Evolutionary conservation across 2,888 invertebrate species (phyloP).

Genomic region (Philaethria dido): DNA sequence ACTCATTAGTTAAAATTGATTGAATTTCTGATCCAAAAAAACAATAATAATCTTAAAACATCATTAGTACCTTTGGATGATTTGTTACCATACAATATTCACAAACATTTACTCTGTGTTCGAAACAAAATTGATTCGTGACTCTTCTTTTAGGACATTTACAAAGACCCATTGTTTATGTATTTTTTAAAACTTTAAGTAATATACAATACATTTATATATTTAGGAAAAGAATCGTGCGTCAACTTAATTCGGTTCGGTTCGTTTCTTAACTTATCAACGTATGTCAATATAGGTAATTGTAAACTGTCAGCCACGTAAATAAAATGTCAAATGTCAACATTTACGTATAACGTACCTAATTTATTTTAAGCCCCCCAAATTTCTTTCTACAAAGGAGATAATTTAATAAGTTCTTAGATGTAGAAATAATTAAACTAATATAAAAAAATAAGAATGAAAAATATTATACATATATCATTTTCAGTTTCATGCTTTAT

Average conservation of each 20-base stretch:
- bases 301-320: constrained; percentile 49
- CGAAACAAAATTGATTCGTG: constrained; percentile 99
- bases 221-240: neutral
- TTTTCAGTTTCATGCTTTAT: too few relatives aligned
- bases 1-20: constrained; percentile 4
- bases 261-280: too few relatives aligned
- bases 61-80: constrained; percentile 92
- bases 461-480: too few relatives aligned
- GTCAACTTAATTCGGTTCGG: too few relatives aligned
- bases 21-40: neutral
- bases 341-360: too few relatives aligned
- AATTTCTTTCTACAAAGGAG: too few relatives aligned
- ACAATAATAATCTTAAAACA: constrained; percentile 4
- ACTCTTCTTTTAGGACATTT: constrained; percentile 99
- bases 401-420: too few relatives aligned
- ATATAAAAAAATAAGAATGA: too few relatives aligned
- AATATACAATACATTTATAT: constrained; percentile 33
- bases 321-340: constrained; percentile 49
- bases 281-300: constrained; percentile 29
- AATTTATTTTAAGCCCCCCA: neutral
- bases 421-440: too few relatives aligned
- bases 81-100: constrained; percentile 98
- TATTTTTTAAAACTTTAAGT: constrained; percentile 36
- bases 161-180: constrained; percentile 94
- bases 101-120: constrained; percentile 99